Evolutionary conservation across 2,797 vertebrate genomes (phyloP).

Genomic region (Brotula barbata): DNA sequence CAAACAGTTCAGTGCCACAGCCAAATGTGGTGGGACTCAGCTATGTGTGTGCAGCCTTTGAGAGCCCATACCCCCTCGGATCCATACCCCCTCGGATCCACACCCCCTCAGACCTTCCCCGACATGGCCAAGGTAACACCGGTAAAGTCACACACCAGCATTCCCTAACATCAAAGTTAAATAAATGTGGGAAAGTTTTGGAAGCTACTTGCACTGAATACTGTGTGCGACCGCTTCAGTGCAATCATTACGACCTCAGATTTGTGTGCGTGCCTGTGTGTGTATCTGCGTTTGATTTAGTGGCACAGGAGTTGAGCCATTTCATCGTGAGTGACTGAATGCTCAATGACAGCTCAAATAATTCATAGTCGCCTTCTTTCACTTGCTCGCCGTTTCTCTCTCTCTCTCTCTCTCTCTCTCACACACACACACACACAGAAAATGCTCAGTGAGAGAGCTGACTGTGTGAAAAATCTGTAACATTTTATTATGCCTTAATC

Average conservation of each 20-base stretch:
- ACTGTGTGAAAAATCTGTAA: slow-evolving; percentile 71
- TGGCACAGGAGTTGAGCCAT: slow-evolving; percentile 35
- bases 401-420: no score
- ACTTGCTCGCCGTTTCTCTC: neutral
- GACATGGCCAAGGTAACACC: slow-evolving; percentile 53
- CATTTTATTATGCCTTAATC: slow-evolving; percentile 73
- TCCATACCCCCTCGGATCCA: no score
- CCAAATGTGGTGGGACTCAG: slow-evolving; percentile 69
- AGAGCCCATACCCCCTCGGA: no score
- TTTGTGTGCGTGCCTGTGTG: slow-evolving; percentile 2
- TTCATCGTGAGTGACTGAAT: slow-evolving; percentile 43
- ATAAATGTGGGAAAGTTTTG: neutral
- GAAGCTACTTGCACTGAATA: neutral
- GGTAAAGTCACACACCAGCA: slow-evolving; percentile 14
- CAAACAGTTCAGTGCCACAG: slow-evolving; percentile 38
- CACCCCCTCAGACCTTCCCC: slow-evolving; percentile 65
- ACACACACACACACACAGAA: slow-evolving; percentile 10
- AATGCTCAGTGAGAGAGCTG: slow-evolving; percentile 27
- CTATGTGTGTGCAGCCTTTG: slow-evolving; percentile 1
- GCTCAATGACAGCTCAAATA: slow-evolving; percentile 41
- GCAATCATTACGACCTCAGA: neutral
- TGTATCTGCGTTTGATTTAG: slow-evolving; percentile 43
- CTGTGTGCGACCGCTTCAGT: neutral
- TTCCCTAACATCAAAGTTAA: slow-evolving; percentile 22
- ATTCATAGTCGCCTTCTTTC: slow-evolving; percentile 42